Base-by-base conservation (phyloP, 2,113 vertebrate genomes). In the Nyctibius bracteatus region DNA sequence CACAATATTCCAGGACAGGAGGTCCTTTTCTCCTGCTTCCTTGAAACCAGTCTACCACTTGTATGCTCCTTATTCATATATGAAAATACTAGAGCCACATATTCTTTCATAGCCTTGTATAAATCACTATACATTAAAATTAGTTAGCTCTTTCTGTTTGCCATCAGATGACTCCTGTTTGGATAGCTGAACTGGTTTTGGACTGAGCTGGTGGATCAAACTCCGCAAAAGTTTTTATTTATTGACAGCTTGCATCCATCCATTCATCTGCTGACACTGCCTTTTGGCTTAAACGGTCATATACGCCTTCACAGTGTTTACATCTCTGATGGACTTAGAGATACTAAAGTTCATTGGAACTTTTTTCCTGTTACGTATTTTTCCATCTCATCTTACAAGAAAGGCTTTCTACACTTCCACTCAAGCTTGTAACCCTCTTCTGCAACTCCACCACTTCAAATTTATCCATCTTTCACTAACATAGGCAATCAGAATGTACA, bases 311-410 rank as follows among this genome's bases (percentile, higher is more conserved):
- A 8, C 15, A 72, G 30, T 70, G 65, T 74, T 94, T 81, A 95
- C 77, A n/a, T 41, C 79, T 35, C 47, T 46, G 87, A 95, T 78
- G 51, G 55, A 86, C 66, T 73, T 55, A 66, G 80, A 94, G 94
- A 95, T 59, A 90, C 49, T 23, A 13, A 82, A 86, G 80, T 73
- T 96, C 89, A 88, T 1, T 80, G 89, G 41, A 95, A 88, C 86
- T 9, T 86, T 44, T 55, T 78, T 88, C 91, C 54, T 86, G 89
- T 80, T 74, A 91, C 91, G 52, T 39, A 92, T 92, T 92, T 92
- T 80, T 61, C 43, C 66, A 65, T 21, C 49, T 80, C 80, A 46
- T 63, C 52, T 92, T 72, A 88, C 2, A 0, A 81, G 41, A 91
- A 92, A 52, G 46, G 35, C 54, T 86, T 94, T 96, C 86, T 79